Evolutionary conservation across 2,797 vertebrate species (phyloP).

Genomic region (Bothrops alternatus): DNA sequence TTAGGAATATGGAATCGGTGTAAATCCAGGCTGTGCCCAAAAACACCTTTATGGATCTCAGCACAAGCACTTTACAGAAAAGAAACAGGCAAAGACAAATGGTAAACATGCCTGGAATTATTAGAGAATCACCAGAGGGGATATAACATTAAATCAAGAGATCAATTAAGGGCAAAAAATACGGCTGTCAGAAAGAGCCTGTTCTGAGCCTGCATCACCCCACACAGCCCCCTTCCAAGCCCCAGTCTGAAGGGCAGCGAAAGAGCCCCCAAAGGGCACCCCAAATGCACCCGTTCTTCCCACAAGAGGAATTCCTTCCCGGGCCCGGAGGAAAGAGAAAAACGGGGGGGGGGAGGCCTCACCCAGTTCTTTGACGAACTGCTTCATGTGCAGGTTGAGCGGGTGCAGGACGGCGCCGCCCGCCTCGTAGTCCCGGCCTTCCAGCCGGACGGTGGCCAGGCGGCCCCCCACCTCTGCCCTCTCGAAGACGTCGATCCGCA

Average conservation of each 20-base stretch:
- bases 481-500: conserved; percentile 87
- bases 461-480: conserved; percentile 80
- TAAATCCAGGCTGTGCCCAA: background rate
- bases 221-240: background rate
- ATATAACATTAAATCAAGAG: background rate
- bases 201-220: too few species aligned
- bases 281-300: too few species aligned
- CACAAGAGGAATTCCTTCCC: background rate
- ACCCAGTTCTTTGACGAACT: conserved; percentile 88
- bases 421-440: conserved; percentile 79
- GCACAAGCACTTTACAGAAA: background rate
- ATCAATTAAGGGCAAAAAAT: background rate
- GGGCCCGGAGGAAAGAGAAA: too few species aligned
- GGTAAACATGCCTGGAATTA: background rate
- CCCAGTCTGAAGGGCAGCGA: too few species aligned
- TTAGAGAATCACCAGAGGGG: background rate
- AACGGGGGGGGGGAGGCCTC: conserved; percentile 10
- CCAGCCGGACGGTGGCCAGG: conserved; percentile 76
- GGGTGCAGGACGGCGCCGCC: conserved; percentile 87
- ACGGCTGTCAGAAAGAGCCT: too few species aligned
- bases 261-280: background rate
- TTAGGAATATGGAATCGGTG: background rate
- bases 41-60: background rate
- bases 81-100: background rate
- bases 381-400: conserved; percentile 95